These are phyloP conservation scores for Rhea americana DNA, from an alignment of 2,113 vertebrate genomes.

Conservation along the genomic window DNA sequence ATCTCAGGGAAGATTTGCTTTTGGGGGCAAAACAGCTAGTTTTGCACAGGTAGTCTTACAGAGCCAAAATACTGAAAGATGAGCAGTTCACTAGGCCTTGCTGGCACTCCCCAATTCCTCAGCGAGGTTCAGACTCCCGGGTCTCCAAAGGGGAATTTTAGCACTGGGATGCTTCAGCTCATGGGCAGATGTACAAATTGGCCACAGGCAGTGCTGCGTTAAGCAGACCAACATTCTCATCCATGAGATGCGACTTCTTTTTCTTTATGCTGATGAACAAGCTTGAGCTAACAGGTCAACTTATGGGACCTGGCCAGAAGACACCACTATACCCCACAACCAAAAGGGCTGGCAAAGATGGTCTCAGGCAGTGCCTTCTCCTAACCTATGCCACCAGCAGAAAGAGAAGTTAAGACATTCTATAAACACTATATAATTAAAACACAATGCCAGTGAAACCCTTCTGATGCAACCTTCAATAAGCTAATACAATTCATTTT, in stretches of 20 bases:
- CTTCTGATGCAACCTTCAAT: not conserved
- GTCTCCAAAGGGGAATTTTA: not conserved
- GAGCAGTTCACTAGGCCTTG: not conserved
- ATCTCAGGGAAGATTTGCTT: not conserved
- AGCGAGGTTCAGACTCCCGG: not conserved
- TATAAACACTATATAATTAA: not conserved
- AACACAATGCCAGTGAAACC: not conserved
- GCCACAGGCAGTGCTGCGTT: not conserved
- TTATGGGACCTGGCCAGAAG: not conserved
- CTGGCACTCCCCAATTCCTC: not conserved
- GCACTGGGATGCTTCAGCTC: accelerated
- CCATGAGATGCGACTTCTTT: not conserved
- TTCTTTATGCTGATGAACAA: not conserved
- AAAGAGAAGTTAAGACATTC: not conserved
- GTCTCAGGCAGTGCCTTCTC: not conserved
- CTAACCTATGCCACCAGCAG: not conserved
- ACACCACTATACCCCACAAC: not conserved
- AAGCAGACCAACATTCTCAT: not conserved
- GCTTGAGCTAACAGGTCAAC: not conserved
- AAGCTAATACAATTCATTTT: not conserved
- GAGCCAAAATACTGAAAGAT: not conserved
- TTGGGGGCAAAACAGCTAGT: not conserved
- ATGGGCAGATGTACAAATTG: accelerated
- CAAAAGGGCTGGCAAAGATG: not conserved
- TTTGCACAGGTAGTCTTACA: not conserved